Evolutionary conservation across 2,888 invertebrate genomes (phyloP).

Genomic region (Ptychoptera contaminata): DNA sequence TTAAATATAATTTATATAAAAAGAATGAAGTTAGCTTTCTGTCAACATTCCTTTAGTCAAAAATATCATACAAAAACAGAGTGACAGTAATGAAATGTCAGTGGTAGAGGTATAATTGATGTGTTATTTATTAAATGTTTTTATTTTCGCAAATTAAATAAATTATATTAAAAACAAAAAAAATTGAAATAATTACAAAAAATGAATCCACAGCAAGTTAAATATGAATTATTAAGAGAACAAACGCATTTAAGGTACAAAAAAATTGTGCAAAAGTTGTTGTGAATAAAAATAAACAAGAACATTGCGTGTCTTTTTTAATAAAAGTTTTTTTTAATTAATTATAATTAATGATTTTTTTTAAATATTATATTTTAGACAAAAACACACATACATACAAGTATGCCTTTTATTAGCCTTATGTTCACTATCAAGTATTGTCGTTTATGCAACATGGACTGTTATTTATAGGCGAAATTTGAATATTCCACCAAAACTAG

Average conservation of each 20-base stretch:
- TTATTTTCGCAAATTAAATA: too few species aligned
- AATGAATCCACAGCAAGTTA: conserved; percentile 10
- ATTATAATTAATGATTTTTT: background rate
- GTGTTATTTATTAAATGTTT: too few species aligned
- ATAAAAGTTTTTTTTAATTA: background rate
- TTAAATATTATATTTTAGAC: conserved; percentile 7
- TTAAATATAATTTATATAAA: too few species aligned
- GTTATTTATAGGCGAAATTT: conserved; percentile 16
- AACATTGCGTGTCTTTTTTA: background rate
- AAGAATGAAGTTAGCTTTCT: too few species aligned
- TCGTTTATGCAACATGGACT: conserved; percentile 19
- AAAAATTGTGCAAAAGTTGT: background rate
- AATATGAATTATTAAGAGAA: conserved; percentile 9
- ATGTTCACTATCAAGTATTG: conserved; percentile 14
- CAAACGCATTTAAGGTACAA: conserved; percentile 3
- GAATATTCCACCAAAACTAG: conserved; percentile 17
- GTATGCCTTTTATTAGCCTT: conserved; percentile 10
- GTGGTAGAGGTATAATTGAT: too few species aligned
- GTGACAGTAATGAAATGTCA: too few species aligned
- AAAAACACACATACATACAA: conserved; percentile 10
- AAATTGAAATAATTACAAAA: conserved; percentile 1
- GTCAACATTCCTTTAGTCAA: too few species aligned
- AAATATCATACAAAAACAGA: too few species aligned
- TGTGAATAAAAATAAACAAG: background rate
- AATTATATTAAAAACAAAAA: background rate